These are phyloP conservation scores for Lampropteryx suffumata DNA, from an alignment of 2,888 invertebrate species.

Conservation along the genomic window DNA sequence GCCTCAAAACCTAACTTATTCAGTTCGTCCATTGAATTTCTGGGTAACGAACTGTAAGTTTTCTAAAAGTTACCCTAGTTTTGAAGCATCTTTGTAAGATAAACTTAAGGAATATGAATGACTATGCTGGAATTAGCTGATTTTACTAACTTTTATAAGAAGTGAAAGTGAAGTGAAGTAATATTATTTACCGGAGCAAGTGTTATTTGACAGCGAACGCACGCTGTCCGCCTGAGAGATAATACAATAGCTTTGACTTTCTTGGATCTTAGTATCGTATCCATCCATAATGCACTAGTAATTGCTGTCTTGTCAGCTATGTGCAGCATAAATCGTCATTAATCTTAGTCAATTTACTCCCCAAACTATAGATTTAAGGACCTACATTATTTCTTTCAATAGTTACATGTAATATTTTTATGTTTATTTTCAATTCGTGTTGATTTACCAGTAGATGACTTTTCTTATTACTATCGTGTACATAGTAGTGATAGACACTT, in stretches of 20 bases:
- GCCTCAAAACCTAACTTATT: slow-evolving; percentile 4
- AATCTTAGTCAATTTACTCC: slow-evolving; percentile 73
- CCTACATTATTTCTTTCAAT: slow-evolving; percentile 12
- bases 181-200: too few relatives aligned
- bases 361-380: slow-evolving; percentile 61
- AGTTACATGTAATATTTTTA: slow-evolving; percentile 19
- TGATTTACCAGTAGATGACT: slow-evolving; percentile 35
- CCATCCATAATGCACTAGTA: too few relatives aligned
- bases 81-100: slow-evolving; percentile 11
- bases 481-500: slow-evolving; percentile 70
- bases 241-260: neutral
- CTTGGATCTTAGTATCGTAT: neutral
- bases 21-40: neutral
- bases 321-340: slow-evolving; percentile 55
- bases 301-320: slow-evolving; percentile 24
- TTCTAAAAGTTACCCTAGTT: neutral
- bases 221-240: too few relatives aligned
- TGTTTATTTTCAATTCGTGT: slow-evolving; percentile 2
- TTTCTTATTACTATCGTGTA: slow-evolving; percentile 55
- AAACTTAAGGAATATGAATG: slow-evolving; percentile 3
- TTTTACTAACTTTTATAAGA: neutral
- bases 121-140: slow-evolving; percentile 16
- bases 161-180: too few relatives aligned
- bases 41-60: neutral
- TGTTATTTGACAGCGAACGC: too few relatives aligned